Base-by-base conservation (phyloP, 2,113 vertebrate species). In the Clarias magur region DNA sequence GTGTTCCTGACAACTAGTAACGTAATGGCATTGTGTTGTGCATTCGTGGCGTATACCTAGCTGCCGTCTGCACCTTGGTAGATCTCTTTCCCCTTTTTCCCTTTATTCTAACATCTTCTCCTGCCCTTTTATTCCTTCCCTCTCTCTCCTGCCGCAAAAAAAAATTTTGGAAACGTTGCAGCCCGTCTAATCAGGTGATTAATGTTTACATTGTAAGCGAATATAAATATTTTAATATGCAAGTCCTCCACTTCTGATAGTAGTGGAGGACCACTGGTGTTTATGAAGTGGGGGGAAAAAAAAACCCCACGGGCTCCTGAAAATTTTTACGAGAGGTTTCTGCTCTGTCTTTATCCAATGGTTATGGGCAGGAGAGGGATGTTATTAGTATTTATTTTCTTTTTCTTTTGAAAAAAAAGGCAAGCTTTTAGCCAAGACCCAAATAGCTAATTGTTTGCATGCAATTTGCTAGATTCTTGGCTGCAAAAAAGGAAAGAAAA, bases 141-240 rank as follows among this genome's bases (percentile, higher is more conserved):
- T 89, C 89, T 80, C 67, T 42, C 82, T 90, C 91, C 92, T 91
- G 87, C 67, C 60, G 89, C 87, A 85, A 90, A 91, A 91, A 92
- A 92, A 68, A 86, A 92, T 89, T 85, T 73, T 21, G 60, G 90
- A 88, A 85, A 88, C 90, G 87, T 48, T 48, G 92, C 89, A 91
- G 83, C 92, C 88, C 90, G 89, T 91, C 89, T 84, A 92, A 94
- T 94, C 93, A 93, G 92, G 91, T 94, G 85, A 89, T 91, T 92
- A 65, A 91, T 93, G 93, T 95, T 94, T 94, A 95, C 95, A 94
- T 86, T 87, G 88, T 88, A 70, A 67, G 54, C 21, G 34, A 81
- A 83, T 89, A 83, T 87, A 91, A 87, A 89, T 23, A 3, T 48
- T 4, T 56, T 91, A 92, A 94, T 95, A 95, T 95, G 95, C 95